These are phyloP conservation scores for Cotesia glomerata DNA, from an alignment of 1,140 invertebrate genomes.

Conservation along the genomic window DNA sequence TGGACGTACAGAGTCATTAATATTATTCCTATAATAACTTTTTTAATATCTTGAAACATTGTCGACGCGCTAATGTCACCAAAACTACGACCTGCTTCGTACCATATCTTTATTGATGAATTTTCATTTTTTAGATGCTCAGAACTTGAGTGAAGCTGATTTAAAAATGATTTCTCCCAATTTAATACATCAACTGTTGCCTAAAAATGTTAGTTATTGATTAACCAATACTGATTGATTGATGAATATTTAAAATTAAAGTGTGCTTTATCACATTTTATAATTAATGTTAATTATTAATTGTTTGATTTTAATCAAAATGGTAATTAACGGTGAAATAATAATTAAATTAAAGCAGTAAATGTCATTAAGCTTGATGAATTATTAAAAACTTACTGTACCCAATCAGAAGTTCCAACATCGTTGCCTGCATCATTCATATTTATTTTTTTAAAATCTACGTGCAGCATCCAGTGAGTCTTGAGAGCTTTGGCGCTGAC, in stretches of 20 bases:
- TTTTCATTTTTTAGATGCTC: slow-evolving; percentile 31
- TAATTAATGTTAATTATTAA: no score
- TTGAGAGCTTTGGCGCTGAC: slow-evolving; percentile 69
- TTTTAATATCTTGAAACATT: slow-evolving; percentile 77
- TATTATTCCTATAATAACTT: slow-evolving; percentile 71
- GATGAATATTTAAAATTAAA: neutral
- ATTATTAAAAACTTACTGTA: slow-evolving; percentile 53
- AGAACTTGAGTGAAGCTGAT: slow-evolving; percentile 58
- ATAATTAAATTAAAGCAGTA: neutral
- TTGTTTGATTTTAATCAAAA: neutral
- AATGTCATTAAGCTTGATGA: slow-evolving; percentile 16
- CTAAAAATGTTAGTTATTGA: slow-evolving; percentile 40
- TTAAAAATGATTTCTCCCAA: slow-evolving; percentile 73
- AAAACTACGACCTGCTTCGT: slow-evolving; percentile 74
- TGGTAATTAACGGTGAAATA: neutral
- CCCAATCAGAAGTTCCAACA: slow-evolving; percentile 77
- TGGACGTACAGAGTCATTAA: slow-evolving; percentile 79
- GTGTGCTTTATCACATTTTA: neutral
- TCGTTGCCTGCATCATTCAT: slow-evolving; percentile 71
- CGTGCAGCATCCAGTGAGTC: slow-evolving; percentile 69
- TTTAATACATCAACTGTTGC: slow-evolving; percentile 67
- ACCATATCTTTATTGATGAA: slow-evolving; percentile 63
- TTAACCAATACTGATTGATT: neutral
- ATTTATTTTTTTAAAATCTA: slow-evolving; percentile 72
- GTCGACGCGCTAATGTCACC: slow-evolving; percentile 72